Evolutionary conservation across 2,888 invertebrate genomes (phyloP), one percentile per base, ranked within the genome.

Genomic region (Volucella inflata): DNA sequence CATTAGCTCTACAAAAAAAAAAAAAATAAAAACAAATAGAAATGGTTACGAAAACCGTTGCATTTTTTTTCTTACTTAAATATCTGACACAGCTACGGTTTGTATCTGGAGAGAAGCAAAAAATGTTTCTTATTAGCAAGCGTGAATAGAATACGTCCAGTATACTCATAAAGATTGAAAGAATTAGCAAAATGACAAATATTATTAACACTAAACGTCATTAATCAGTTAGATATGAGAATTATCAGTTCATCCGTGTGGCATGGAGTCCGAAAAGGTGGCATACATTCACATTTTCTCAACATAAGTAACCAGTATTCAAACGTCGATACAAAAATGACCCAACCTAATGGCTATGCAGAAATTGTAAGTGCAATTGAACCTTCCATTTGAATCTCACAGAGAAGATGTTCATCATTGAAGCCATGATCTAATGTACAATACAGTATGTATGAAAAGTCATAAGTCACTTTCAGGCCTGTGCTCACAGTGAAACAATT

Each of bases 301-400:
- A 6, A 4, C 4, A 3, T 6, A 30, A 30, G 6, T 30, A 30
- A 30, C 30, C 30, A 6, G 30, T 30, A 30, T 30, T 1, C 6
- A 3, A 30, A 30, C 6, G 6, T 30, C 30, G 62, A 50, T 40
- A 42, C 44, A 48, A 55, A 14, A 57, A 57, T n/a, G n/a, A 38
- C 75, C 75, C 84, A 84, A 71, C 84, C 84, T 75, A 75, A 71
- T 84, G 75, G 75, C 70, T 65, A 36, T 12, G 84, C 84, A 80
- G 30, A 72, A 67, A 11, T 36, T 53, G 2, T n/a, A 67, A 84
- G 80, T 80, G 84, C 80, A 67, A 75, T 84, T 48, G 80, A 84
- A 60, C 70, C 75, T 80, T 80, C 84, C 76, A 84, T 80, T 80
- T 80, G 84, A 75, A 79, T 84, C 79, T 80, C 84, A 80, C 53